Evolutionary conservation across 2,797 vertebrate species (phyloP).

Genomic region (Scolopax rusticola): DNA sequence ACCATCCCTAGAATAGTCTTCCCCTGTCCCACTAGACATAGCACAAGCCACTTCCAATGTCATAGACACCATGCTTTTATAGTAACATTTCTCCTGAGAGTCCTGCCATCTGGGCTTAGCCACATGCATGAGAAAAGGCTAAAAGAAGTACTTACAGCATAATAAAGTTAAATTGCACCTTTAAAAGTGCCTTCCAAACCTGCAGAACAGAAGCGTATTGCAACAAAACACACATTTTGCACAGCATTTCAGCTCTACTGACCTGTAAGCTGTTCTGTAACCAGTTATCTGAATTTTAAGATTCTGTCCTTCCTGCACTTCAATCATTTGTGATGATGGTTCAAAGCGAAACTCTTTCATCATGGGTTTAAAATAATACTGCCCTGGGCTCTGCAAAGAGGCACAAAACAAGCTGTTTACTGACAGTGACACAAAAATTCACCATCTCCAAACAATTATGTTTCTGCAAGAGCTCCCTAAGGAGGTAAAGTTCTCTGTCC

Average conservation of each 20-base stretch:
- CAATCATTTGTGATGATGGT: conserved; percentile 96
- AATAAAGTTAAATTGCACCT: not conserved
- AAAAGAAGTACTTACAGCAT: not conserved
- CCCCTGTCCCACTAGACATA: not conserved
- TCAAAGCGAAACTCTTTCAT: conserved; percentile 99
- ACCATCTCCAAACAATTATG: not conserved
- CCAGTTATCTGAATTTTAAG: conserved; percentile 92
- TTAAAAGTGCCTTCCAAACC: not conserved
- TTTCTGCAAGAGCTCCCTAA: not conserved
- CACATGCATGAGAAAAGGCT: not conserved
- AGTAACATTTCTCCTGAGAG: not conserved
- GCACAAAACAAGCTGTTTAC: not conserved
- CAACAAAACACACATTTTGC: not conserved
- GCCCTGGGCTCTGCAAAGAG: conserved; percentile 91
- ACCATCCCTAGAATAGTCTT: not conserved
- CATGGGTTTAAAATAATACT: conserved; percentile 99
- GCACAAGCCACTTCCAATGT: not conserved
- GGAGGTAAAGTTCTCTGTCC: not conserved
- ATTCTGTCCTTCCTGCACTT: conserved; percentile 94
- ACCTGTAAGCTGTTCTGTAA: conserved; percentile 97
- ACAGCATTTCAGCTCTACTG: not conserved
- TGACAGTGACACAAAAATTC: not conserved
- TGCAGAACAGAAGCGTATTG: not conserved
- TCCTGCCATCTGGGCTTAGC: not conserved
- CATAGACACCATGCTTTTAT: not conserved